Base-by-base conservation (phyloP, 2,888 invertebrate genomes). In the Sturmia bella region DNA sequence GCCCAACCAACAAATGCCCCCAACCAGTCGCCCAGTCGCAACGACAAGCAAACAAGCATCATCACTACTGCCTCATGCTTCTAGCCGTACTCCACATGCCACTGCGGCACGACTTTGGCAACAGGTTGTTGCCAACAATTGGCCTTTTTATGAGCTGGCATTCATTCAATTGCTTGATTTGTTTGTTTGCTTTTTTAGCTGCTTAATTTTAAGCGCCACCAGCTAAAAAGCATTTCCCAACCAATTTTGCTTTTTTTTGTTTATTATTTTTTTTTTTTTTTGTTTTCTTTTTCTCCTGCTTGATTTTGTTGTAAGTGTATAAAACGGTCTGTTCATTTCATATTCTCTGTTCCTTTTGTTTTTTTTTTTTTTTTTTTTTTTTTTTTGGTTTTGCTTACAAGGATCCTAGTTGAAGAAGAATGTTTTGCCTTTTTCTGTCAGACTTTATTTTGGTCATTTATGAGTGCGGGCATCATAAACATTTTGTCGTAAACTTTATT, bases 131-230 rank as follows among this genome's bases (percentile, higher is more conserved):
- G 81, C 87, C 43, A 83, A 81, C 83, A 84, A 81, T 83, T 80
- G 63, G 63, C 61, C 84, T 85, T 70, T 63, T 70, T 56, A 70
- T 50, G 48, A 37, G 32, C 50, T 57, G 21, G 59, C 50, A 37
- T 52, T 56, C 43, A 9, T 57, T 61, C 43, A 57, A 73, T 73
- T 59, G 45, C 50, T 66, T 43, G 19, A 12, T 43, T 85, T 84
- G 80, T 84, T 72, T 72, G 72, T 61, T 80, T 59, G 43, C 59
- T 52, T 69, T 52, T 69, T 69, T 70, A 52, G 75, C 75, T 80
- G 83, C 79, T 80, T 81, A 81, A 84, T 83, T 84, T 83, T 85
- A 87, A 87, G 88, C 88, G 88, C 89, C 88, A 87, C 84, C 84
- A 83, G 83, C 86, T 78, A 84, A 57, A 84, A 70, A 73, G 69